Conservation (phyloP, 2,113 vertebrate genomes). For the Macroglossus sobrinus region DNA sequence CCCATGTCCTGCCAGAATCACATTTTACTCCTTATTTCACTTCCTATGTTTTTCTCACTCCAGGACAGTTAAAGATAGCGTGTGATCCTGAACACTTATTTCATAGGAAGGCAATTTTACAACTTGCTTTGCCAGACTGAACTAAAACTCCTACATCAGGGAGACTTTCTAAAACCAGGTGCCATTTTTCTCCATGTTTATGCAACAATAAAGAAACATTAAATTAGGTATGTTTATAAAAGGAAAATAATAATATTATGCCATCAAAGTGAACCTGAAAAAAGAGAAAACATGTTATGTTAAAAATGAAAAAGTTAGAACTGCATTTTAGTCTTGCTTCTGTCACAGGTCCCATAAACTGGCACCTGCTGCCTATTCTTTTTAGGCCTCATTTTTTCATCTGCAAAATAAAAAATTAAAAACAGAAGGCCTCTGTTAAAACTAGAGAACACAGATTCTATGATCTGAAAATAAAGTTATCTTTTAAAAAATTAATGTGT, state of each 20-base stretch:
- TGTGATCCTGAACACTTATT: conserved; percentile 28
- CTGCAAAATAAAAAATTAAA: background rate
- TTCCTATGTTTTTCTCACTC: background rate
- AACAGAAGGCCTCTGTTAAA: background rate
- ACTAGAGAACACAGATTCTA: background rate
- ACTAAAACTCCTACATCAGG: background rate
- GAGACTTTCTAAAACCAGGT: background rate
- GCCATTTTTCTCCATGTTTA: background rate
- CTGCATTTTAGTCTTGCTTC: background rate
- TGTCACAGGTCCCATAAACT: background rate
- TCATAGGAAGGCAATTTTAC: conserved; percentile 45
- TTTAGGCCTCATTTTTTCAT: background rate
- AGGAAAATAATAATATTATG: background rate
- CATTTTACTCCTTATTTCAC: background rate
- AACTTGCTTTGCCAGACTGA: background rate
- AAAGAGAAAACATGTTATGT: background rate
- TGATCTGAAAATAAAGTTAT: background rate
- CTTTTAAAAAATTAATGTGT: background rate
- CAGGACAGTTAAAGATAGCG: background rate
- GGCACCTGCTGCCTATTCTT: background rate
- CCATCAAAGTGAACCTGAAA: background rate
- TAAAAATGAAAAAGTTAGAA: background rate
- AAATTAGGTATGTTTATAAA: background rate
- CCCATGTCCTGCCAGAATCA: background rate
- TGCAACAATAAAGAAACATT: background rate